A percentile compares a stretch with the other conserved stretches of the same genome.
Conservation (phyloP, 1,140 invertebrate species). For the Heliconius eleuchia region DNA sequence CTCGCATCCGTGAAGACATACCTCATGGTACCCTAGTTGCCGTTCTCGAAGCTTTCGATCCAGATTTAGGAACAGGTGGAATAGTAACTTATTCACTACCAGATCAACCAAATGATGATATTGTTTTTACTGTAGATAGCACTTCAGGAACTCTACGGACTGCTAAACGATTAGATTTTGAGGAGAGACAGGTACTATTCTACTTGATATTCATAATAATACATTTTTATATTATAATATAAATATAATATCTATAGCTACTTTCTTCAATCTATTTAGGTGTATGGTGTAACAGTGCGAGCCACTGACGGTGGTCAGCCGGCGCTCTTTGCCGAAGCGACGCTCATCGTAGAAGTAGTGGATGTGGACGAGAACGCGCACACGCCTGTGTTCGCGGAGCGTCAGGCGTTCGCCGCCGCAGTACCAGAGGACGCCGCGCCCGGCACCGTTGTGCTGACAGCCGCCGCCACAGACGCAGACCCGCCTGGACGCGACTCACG, state of each 20-base stretch:
- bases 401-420: constrained; percentile 85
- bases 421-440: constrained; percentile 86
- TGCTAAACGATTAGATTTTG: constrained; percentile 89
- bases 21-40: constrained; percentile 93
- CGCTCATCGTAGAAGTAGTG: constrained; percentile 92
- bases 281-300: constrained; percentile 92
- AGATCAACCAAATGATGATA: constrained; percentile 84
- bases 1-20: constrained; percentile 95
- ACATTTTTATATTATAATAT: neutral
- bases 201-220: neutral
- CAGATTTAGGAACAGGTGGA: constrained; percentile 91
- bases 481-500: constrained; percentile 88
- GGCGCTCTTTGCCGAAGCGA: constrained; percentile 87
- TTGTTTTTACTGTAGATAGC: constrained; percentile 89
- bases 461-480: constrained; percentile 90
- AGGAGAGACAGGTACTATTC: constrained; percentile 86
- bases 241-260: neutral
- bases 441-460: constrained; percentile 88
- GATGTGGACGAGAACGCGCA: constrained; percentile 96
- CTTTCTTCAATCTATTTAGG: constrained; percentile 43
- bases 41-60: constrained; percentile 92
- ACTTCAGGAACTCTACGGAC: constrained; percentile 92
- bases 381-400: constrained; percentile 92
- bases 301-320: constrained; percentile 91
- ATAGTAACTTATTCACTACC: constrained; percentile 88